Evolutionary conservation across 2,888 invertebrate genomes (phyloP).

Genomic region (Acanthosepion esculentum): DNA sequence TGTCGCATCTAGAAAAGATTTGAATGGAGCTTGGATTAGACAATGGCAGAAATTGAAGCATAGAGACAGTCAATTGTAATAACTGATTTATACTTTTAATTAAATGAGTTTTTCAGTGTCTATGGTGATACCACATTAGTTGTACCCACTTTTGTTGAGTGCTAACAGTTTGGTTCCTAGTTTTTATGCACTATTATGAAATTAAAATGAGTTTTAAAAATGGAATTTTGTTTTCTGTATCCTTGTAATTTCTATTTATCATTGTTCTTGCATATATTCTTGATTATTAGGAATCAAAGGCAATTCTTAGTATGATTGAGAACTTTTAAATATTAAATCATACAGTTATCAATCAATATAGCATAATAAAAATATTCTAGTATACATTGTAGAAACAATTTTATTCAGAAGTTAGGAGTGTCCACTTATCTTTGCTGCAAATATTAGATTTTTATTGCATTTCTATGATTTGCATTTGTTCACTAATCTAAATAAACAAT

Average conservation of each 20-base stretch:
- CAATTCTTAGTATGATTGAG: background rate
- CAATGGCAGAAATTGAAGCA: background rate
- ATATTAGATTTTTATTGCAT: background rate
- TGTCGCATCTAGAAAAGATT: background rate
- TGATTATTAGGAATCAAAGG: background rate
- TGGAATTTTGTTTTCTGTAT: no score
- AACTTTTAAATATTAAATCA: background rate
- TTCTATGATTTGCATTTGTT: background rate
- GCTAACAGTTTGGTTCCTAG: background rate
- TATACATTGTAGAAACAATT: no score
- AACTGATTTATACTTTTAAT: background rate
- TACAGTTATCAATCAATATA: background rate
- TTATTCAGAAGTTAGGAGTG: background rate
- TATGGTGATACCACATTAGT: background rate
- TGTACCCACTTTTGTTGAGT: background rate
- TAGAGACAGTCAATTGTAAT: background rate
- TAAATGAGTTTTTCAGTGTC: background rate
- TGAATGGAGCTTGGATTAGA: conserved; percentile 14
- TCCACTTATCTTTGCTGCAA: background rate
- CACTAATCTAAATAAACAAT: background rate
- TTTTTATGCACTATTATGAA: background rate
- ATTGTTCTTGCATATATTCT: background rate
- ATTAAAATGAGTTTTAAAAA: no score
- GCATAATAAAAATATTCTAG: background rate
- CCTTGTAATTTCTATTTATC: no score